These are phyloP conservation scores for Sitta carolinensis DNA, from an alignment of 2,797 vertebrate genomes.

Conservation along the genomic window DNA sequence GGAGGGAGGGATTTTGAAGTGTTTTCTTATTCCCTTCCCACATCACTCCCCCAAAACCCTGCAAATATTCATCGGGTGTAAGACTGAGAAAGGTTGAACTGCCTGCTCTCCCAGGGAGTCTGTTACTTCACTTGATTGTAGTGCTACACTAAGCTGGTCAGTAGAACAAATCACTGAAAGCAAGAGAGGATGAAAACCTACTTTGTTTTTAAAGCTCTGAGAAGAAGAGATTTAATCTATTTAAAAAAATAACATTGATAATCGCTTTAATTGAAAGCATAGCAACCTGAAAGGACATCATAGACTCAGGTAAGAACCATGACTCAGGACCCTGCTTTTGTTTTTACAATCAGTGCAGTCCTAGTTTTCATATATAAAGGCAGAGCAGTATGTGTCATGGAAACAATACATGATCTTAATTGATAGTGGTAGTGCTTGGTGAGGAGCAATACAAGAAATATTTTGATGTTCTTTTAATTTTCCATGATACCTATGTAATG, in stretches of 20 bases:
- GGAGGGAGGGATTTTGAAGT: not conserved
- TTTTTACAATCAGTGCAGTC: not conserved
- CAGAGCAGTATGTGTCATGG: not conserved
- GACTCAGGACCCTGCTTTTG: not conserved
- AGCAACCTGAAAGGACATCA: not conserved
- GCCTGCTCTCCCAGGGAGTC: not conserved
- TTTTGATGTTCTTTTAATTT: not conserved
- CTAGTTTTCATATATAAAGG: not conserved
- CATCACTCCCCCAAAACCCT: accelerated
- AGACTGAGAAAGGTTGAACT: not conserved
- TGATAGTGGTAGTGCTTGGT: not conserved
- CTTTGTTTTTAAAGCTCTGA: not conserved
- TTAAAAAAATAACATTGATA: not conserved
- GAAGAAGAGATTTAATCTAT: not conserved
- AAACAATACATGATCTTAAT: not conserved
- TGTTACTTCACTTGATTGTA: not conserved
- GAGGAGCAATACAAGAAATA: not conserved
- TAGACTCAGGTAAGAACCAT: not conserved
- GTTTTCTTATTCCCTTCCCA: not conserved
- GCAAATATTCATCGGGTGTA: not conserved
- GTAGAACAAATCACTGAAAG: not conserved
- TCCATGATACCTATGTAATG: not conserved
- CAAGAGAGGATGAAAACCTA: not conserved
- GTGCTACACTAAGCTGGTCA: not conserved
- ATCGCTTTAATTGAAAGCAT: not conserved